Evolutionary conservation across 2,888 invertebrate species (phyloP), one percentile per base, ranked within the genome.

Genomic region (Cryptocephalus moraei): DNA sequence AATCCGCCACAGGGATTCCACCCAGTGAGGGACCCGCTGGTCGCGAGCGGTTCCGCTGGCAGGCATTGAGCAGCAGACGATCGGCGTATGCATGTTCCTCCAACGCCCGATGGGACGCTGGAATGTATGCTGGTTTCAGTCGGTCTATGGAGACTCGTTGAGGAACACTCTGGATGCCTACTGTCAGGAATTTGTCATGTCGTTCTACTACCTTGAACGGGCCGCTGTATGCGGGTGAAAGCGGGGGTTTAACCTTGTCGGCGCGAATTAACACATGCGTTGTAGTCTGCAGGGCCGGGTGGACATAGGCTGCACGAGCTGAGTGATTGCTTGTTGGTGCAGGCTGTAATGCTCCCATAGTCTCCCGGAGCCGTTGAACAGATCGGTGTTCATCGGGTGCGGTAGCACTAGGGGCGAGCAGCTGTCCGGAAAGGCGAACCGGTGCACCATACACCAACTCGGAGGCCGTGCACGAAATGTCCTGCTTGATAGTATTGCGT

Each of bases 221-320:
- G n/a, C n/a, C n/a, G n/a, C n/a, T n/a, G n/a, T n/a, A n/a, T n/a
- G n/a, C n/a, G n/a, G n/a, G n/a, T n/a, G n/a, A n/a, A n/a, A n/a
- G n/a, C n/a, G n/a, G n/a, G n/a, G n/a, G n/a, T n/a, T n/a, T n/a
- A n/a, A n/a, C n/a, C n/a, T n/a, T n/a, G n/a, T n/a, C n/a, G n/a
- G n/a, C n/a, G n/a, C n/a, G 33, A 10, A 47, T 51, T 67, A n/a
- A 69, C 67, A 54, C 69, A 69, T 8, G 71, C 69, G 0, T 67
- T 11, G 68, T 66, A 70, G 71, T 0, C 60, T 72, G 1, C 59
- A 53, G 32, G 65, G 66, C 52, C 63, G 73, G 1, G 64, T 63
- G 43, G 59, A 63, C 65, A 74, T 74, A 51, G 12, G 39, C 10
- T 10, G 47, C 8, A n/a, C 32, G 32, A 8, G 13, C 10, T 33